Evolutionary conservation across 1,140 invertebrate genomes (phyloP).

Genomic region (Drosophila leontia): DNA sequence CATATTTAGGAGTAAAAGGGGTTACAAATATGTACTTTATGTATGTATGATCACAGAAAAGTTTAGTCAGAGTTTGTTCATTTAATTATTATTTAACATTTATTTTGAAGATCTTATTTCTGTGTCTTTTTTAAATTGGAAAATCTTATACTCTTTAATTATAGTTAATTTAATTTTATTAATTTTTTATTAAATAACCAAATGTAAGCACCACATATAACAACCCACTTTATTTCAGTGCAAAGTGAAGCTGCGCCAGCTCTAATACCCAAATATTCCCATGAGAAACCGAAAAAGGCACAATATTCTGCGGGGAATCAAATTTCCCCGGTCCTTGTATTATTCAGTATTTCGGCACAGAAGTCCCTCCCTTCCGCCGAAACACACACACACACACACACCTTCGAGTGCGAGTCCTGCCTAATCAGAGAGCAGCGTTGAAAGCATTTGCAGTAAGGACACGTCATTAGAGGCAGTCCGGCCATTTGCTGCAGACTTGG

Average conservation of each 20-base stretch:
- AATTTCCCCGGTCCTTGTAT: slow-evolving; percentile 20
- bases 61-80: too few species aligned
- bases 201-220: not conserved
- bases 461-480: slow-evolving; percentile 71
- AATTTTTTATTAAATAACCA: not conserved
- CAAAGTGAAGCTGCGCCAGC: not conserved
- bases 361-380: slow-evolving; percentile 6
- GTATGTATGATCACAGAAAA: too few species aligned
- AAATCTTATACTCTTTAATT: too few species aligned
- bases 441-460: slow-evolving; percentile 76
- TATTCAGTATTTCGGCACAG: slow-evolving; percentile 34
- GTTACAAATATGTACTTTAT: too few species aligned
- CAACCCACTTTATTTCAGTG: slow-evolving; percentile 2
- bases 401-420: slow-evolving; percentile 27
- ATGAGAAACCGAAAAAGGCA: slow-evolving; percentile 24
- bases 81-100: too few species aligned
- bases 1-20: too few species aligned
- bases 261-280: slow-evolving; percentile 36
- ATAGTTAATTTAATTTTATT: too few species aligned
- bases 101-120: too few species aligned
- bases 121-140: too few species aligned
- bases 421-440: slow-evolving; percentile 66
- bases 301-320: slow-evolving; percentile 27
- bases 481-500: slow-evolving; percentile 48
- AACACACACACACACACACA: slow-evolving; percentile 19